Conservation (phyloP, 2,888 invertebrate species). For the Orthonevra nobilis region DNA sequence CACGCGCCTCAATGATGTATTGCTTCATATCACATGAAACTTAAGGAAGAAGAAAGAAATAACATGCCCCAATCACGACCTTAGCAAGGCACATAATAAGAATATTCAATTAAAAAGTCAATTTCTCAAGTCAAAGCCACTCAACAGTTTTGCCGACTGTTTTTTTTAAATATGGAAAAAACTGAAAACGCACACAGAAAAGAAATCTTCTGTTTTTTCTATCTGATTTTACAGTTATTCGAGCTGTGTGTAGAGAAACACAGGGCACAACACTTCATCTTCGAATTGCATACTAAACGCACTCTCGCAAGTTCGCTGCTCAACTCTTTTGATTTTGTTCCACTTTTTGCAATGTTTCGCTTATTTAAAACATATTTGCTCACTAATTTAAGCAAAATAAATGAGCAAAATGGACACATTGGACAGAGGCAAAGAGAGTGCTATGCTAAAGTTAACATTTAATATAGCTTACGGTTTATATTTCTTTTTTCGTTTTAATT, state of each 20-base stretch:
- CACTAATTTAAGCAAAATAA: constrained; percentile 61
- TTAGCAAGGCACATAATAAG: constrained; percentile 57
- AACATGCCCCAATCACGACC: constrained; percentile 9
- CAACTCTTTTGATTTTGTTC: constrained; percentile 57
- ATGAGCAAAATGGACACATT: constrained; percentile 57
- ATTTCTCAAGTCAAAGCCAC: constrained; percentile 65
- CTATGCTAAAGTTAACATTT: constrained; percentile 40
- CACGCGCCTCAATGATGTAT: too few relatives aligned
- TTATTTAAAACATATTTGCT: too few relatives aligned
- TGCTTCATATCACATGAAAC: too few relatives aligned
- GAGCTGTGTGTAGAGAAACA: too few relatives aligned
- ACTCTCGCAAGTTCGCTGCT: constrained; percentile 26
- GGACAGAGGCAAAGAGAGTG: not conserved
- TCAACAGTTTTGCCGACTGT: constrained; percentile 46
- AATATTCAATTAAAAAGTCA: constrained; percentile 70
- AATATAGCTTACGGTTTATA: constrained; percentile 51
- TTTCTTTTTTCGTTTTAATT: constrained; percentile 66
- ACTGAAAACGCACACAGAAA: constrained; percentile 22
- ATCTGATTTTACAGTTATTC: too few relatives aligned
- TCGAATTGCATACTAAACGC: too few relatives aligned
- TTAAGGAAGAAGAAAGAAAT: constrained; percentile 18
- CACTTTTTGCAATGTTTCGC: constrained; percentile 48
- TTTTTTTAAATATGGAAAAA: constrained; percentile 27
- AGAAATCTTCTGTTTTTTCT: too few relatives aligned
- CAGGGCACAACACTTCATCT: too few relatives aligned